Evolutionary conservation across 2,113 vertebrate genomes (phyloP).

Genomic region (Rattus rattus): DNA sequence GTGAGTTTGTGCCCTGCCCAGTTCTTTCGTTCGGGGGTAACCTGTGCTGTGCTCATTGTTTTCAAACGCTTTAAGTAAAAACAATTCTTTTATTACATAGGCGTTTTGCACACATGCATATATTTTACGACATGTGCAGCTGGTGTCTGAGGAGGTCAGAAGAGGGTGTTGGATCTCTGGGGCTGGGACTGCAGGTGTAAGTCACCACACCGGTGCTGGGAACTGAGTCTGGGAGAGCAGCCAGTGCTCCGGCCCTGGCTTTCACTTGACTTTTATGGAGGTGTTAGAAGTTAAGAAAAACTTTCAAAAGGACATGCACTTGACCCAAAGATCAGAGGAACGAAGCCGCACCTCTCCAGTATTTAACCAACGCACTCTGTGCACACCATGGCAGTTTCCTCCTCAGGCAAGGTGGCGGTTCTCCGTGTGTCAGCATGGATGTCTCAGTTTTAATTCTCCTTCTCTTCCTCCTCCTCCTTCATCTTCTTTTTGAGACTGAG

Average conservation of each 20-base stretch:
- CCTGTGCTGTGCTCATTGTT: neutral
- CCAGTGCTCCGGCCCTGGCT: neutral
- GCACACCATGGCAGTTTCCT: neutral
- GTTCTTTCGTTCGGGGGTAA: slow-evolving; percentile 10
- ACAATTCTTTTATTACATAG: neutral
- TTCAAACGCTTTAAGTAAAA: neutral
- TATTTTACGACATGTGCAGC: neutral
- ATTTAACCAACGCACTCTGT: neutral
- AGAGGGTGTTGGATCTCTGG: neutral
- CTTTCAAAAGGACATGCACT: neutral
- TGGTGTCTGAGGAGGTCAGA: neutral
- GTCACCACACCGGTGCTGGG: neutral
- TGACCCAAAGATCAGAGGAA: neutral
- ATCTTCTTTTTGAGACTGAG: neutral
- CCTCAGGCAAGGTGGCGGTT: neutral
- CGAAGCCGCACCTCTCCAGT: neutral
- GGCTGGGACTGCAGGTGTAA: neutral
- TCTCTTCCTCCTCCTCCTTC: neutral
- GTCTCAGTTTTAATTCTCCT: neutral
- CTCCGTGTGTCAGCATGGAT: neutral
- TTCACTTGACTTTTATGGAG: neutral
- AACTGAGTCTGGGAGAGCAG: neutral
- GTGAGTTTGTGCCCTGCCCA: neutral
- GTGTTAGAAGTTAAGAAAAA: neutral
- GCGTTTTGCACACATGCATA: neutral